Percentiles rank a stretch among this genome's conserved stretches.
phyloP scores from a whole-genome alignment of 2,888 invertebrate genomes.

The Xestoiulus laeticollis region DNA sequence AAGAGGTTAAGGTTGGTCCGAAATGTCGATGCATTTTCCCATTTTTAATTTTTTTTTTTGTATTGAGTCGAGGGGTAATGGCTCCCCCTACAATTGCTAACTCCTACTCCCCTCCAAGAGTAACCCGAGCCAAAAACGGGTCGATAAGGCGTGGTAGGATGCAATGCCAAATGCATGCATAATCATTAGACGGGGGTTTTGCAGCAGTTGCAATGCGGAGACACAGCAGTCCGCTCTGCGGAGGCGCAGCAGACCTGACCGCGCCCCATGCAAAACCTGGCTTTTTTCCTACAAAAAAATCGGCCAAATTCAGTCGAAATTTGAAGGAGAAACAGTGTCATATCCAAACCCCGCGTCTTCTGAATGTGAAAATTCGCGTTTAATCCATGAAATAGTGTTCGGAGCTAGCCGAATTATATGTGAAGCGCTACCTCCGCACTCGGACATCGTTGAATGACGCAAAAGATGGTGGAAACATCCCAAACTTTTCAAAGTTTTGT shows the following conservation, averaged over 20 bases:
- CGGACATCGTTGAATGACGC: no score
- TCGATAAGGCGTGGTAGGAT: conserved; percentile 24
- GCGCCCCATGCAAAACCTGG: neutral
- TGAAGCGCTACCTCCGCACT: no score
- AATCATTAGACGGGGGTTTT: neutral
- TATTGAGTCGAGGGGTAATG: neutral
- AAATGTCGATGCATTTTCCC: neutral
- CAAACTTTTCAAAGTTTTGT: no score
- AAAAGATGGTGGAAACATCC: no score
- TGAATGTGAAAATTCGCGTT: neutral
- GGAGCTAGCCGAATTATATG: neutral
- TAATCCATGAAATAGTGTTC: neutral
- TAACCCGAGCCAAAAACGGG: conserved; percentile 24
- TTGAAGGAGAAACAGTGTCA: no score
- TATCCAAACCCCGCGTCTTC: neutral
- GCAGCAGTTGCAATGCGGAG: conserved; percentile 4
- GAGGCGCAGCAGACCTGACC: neutral
- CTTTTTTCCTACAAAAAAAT: neutral
- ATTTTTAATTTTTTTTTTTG: neutral
- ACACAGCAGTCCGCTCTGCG: neutral
- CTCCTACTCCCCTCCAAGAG: neutral
- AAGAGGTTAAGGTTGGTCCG: neutral
- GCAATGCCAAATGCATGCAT: neutral
- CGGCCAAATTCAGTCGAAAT: neutral
- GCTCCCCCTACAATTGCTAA: neutral